Conservation (phyloP, 2,113 vertebrate species). For the Fulmarus glacialis region DNA sequence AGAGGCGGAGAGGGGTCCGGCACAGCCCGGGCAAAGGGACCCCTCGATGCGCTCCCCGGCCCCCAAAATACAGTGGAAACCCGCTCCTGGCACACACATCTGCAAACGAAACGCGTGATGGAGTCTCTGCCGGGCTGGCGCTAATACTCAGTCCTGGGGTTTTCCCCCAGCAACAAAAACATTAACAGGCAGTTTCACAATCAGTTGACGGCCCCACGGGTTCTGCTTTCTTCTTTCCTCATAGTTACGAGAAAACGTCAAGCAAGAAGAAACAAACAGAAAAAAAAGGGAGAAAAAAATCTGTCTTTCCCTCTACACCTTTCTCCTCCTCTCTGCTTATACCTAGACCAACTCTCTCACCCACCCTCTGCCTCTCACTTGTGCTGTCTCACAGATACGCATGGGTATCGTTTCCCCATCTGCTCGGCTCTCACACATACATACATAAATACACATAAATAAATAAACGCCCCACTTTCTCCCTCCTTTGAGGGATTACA, state of each 20-base stretch:
- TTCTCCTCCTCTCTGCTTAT: neutral
- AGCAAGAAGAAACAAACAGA: neutral
- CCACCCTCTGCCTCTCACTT: neutral
- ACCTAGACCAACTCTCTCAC: neutral
- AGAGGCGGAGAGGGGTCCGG: neutral
- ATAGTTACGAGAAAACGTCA: neutral
- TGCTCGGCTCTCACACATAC: neutral
- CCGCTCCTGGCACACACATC: accelerated
- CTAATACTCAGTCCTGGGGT: accelerated
- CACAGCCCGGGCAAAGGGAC: neutral
- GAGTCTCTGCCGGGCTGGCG: neutral
- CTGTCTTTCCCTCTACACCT: neutral
- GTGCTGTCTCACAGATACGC: neutral
- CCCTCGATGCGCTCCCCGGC: accelerated
- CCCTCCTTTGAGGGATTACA: neutral
- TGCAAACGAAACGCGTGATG: neutral
- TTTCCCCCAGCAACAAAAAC: neutral
- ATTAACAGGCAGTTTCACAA: neutral
- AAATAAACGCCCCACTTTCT: neutral
- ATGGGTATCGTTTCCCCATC: neutral
- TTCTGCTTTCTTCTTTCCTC: neutral
- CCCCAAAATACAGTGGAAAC: neutral
- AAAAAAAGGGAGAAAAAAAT: too few relatives aligned
- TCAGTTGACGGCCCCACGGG: neutral
- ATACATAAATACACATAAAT: neutral